These are phyloP conservation scores for Poliocrania exsul DNA, from an alignment of 2,797 vertebrate species.

Conservation along the genomic window DNA sequence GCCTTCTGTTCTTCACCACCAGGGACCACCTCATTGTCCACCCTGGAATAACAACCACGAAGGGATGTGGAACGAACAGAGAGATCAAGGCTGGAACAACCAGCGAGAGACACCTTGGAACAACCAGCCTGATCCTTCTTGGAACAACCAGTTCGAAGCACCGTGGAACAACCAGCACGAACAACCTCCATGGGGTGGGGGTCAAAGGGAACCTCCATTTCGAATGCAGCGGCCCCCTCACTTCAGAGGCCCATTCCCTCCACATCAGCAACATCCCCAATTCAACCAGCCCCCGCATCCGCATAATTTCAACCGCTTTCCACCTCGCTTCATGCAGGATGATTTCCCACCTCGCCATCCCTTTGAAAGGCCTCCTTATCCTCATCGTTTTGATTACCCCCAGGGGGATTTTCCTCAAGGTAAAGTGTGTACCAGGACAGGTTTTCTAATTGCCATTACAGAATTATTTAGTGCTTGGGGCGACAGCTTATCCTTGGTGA, in stretches of 20 bases:
- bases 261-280: conserved; percentile 95
- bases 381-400: conserved; percentile 93
- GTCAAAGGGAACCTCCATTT: conserved; percentile 93
- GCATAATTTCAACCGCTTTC: conserved; percentile 94
- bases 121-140: conserved; percentile 88
- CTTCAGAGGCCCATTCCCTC: conserved; percentile 94
- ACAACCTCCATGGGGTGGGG: conserved; percentile 92
- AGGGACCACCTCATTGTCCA: conserved; percentile 93
- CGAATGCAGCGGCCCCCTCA: conserved; percentile 96
- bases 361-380: conserved; percentile 93
- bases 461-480: not conserved
- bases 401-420: conserved; percentile 94
- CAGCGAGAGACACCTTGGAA: conserved; percentile 90
- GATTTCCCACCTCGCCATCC: conserved; percentile 95
- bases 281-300: conserved; percentile 95
- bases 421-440: conserved; percentile 70
- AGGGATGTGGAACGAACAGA: conserved; percentile 94
- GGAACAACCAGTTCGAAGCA: conserved; percentile 93
- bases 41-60: conserved; percentile 96
- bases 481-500: not conserved
- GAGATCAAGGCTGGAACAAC: conserved; percentile 91
- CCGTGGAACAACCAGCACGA: conserved; percentile 95
- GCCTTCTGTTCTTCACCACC: conserved; percentile 82
- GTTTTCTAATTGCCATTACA: not conserved
- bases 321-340: conserved; percentile 96